A percentile compares a stretch with the other conserved stretches of the same genome.
These are phyloP conservation scores for Alloplasta piceator DNA, from an alignment of 2,888 invertebrate species.

Conservation along the genomic window DNA sequence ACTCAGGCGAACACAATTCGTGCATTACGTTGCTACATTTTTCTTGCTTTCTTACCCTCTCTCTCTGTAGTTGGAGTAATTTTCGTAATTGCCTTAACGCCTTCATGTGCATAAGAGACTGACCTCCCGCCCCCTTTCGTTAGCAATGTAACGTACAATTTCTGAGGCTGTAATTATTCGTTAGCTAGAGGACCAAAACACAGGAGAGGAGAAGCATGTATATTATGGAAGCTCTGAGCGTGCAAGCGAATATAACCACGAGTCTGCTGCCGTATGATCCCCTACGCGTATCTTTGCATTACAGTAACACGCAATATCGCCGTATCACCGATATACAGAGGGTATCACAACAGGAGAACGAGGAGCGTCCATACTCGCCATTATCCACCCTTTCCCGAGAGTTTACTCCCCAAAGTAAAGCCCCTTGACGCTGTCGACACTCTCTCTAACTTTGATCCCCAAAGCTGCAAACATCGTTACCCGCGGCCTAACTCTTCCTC, in stretches of 20 bases:
- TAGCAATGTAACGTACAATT: conserved; percentile 65
- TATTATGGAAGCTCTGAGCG: conserved; percentile 42
- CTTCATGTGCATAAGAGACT: conserved; percentile 54
- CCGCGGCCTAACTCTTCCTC: too few relatives aligned
- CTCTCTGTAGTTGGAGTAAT: conserved; percentile 50
- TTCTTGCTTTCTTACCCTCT: conserved; percentile 49
- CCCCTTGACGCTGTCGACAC: conserved; percentile 39
- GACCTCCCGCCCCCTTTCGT: conserved; percentile 37
- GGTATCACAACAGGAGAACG: conserved; percentile 36
- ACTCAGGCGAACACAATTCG: conserved; percentile 72
- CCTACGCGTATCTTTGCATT: conserved; percentile 55
- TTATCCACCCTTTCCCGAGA: conserved; percentile 65
- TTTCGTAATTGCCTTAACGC: conserved; percentile 41
- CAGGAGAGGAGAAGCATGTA: conserved; percentile 33
- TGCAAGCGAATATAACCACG: conserved; percentile 51
- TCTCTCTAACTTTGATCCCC: conserved; percentile 72
- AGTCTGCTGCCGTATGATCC: conserved; percentile 25
- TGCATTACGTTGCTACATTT: conserved; percentile 71
- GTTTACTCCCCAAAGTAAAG: conserved; percentile 31
- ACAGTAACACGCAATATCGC: conserved; percentile 25
- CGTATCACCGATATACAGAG: conserved; percentile 26
- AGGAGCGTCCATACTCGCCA: conserved; percentile 60
- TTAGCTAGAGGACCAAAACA: conserved; percentile 68
- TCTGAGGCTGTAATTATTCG: conserved; percentile 76
- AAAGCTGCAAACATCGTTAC: conserved; percentile 58